A percentile compares a stretch with the other conserved stretches of the same genome.
These are phyloP conservation scores for Xanthostigma xanthostigma DNA, from an alignment of 2,888 invertebrate species.

Conservation along the genomic window DNA sequence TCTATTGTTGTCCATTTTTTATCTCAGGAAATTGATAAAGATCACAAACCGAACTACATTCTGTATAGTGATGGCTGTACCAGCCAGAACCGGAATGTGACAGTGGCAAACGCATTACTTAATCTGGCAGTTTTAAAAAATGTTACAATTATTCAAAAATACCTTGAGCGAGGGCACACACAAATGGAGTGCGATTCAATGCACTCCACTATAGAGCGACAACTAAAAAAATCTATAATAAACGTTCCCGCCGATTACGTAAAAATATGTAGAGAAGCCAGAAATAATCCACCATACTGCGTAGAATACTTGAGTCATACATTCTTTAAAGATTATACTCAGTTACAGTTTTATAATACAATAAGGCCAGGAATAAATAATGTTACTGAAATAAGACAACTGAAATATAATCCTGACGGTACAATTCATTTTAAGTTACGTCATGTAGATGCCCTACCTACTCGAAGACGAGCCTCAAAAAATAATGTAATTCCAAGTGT, in stretches of 20 bases:
- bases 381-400: slow-evolving; percentile 6
- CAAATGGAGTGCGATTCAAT: too few relatives aligned
- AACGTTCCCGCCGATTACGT: too few relatives aligned
- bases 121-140: slow-evolving; percentile 11
- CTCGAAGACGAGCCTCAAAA: not conserved
- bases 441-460: not conserved
- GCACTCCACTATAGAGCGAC: too few relatives aligned
- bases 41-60: not conserved
- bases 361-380: slow-evolving; percentile 7
- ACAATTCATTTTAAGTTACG: slow-evolving; percentile 5
- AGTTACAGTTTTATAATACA: slow-evolving; percentile 3
- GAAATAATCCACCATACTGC: slow-evolving; percentile 14
- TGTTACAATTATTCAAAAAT: too few relatives aligned
- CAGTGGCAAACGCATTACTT: too few relatives aligned
- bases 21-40: not conserved
- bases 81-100: too few relatives aligned
- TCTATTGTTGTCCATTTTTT: slow-evolving; percentile 4
- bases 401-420: slow-evolving; percentile 6
- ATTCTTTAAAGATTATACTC: slow-evolving; percentile 9
- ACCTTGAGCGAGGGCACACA: too few relatives aligned
- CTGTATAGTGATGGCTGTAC: slow-evolving; percentile 7
- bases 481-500: too few relatives aligned
- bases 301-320: slow-evolving; percentile 9
- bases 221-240: too few relatives aligned
- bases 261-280: slow-evolving; percentile 10